phyloP scores from a whole-genome alignment of 2,888 invertebrate species.

The Parnassius apollo region DNA sequence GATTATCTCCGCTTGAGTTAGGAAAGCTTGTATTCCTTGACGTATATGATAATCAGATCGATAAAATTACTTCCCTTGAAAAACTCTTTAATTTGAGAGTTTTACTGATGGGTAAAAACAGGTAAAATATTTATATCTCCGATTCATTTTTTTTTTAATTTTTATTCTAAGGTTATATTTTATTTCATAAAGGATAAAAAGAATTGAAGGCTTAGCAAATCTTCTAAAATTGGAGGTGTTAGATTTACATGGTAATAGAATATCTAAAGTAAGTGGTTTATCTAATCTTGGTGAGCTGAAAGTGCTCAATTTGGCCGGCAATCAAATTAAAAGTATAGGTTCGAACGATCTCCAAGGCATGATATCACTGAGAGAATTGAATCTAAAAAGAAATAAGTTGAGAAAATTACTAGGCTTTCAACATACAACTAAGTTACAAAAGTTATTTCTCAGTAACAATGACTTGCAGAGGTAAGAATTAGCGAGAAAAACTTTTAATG shows the following conservation, averaged over 20 bases:
- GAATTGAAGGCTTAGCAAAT: constrained; percentile 88
- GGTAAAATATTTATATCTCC: constrained; percentile 65
- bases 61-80: constrained; percentile 89
- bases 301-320: constrained; percentile 95
- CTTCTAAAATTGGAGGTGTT: constrained; percentile 91
- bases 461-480: constrained; percentile 79
- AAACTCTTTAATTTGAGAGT: constrained; percentile 90
- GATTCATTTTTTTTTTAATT: not conserved
- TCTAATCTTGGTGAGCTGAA: constrained; percentile 87
- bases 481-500: no score
- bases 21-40: constrained; percentile 94
- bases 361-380: constrained; percentile 90
- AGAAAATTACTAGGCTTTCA: constrained; percentile 90
- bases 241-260: constrained; percentile 96
- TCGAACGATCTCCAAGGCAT: constrained; percentile 90
- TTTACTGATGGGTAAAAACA: constrained; percentile 94
- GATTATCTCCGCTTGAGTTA: constrained; percentile 78
- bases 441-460: constrained; percentile 92
- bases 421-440: constrained; percentile 87
- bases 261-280: constrained; percentile 87
- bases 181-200: constrained; percentile 83
- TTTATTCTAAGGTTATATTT: constrained; percentile 4
- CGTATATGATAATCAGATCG: constrained; percentile 96
- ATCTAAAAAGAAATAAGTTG: constrained; percentile 92
- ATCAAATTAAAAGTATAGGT: constrained; percentile 90